These are phyloP conservation scores for Athripsodes cinereus DNA, from an alignment of 2,888 invertebrate species.

Conservation along the genomic window DNA sequence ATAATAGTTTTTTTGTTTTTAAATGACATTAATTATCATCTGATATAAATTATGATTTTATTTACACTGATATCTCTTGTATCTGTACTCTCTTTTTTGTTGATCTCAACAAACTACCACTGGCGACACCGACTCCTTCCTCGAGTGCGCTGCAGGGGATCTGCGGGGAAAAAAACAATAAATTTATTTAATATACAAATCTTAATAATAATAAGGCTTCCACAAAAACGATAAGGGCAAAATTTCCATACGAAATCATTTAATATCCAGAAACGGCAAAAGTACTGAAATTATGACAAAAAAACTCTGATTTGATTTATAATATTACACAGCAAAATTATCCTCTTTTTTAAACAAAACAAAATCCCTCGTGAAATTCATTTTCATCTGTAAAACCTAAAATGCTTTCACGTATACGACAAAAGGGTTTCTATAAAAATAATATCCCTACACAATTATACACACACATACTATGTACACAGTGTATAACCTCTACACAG, in stretches of 20 bases:
- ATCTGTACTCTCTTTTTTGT: constrained; percentile 75
- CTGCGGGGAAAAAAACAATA: neutral
- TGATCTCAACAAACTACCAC: constrained; percentile 38
- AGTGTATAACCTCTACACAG: too few species aligned
- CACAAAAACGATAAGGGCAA: neutral
- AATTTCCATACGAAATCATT: neutral
- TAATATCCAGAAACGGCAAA: neutral
- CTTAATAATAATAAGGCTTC: neutral
- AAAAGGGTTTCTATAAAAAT: neutral
- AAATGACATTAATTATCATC: too few species aligned
- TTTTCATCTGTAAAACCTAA: neutral
- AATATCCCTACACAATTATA: too few species aligned
- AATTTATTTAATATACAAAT: neutral
- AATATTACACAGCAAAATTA: neutral
- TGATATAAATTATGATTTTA: too few species aligned
- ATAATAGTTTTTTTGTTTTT: too few species aligned
- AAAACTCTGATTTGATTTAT: neutral
- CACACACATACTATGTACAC: too few species aligned
- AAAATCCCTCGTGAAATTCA: neutral
- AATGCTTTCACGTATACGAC: neutral
- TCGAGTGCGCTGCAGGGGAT: neutral
- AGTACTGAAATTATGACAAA: neutral
- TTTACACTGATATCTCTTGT: constrained; percentile 74
- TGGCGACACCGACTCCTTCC: constrained; percentile 7
- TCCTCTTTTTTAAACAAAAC: neutral